These are phyloP conservation scores for Gnathonemus echidnorhynchus DNA, from an alignment of 2,113 vertebrate genomes.

Conservation along the genomic window DNA sequence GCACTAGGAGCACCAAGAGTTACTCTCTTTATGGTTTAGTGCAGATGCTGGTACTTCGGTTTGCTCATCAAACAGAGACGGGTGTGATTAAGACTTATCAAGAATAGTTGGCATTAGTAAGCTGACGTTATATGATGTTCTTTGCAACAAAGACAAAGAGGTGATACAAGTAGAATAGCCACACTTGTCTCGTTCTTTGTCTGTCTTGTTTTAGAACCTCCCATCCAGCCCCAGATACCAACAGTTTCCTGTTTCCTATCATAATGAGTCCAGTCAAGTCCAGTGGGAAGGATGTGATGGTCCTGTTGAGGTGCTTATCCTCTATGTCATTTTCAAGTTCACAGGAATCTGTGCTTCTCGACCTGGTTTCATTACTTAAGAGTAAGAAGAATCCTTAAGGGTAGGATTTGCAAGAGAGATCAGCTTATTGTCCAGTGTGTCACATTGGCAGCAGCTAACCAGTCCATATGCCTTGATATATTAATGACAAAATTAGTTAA, in stretches of 20 bases:
- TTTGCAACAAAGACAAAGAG: background rate
- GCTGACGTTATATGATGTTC: background rate
- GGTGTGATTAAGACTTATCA: background rate
- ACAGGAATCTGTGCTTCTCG: background rate
- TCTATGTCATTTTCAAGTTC: background rate
- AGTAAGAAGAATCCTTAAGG: background rate
- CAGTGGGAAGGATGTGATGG: background rate
- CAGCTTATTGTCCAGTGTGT: background rate
- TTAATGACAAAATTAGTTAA: background rate
- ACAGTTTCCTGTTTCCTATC: background rate
- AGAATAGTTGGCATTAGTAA: background rate
- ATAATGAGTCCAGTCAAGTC: background rate
- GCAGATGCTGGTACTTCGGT: background rate
- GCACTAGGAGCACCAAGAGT: background rate
- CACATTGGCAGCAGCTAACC: background rate
- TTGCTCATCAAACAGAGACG: background rate
- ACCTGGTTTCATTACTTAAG: background rate
- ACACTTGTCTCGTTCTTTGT: background rate
- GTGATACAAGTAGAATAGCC: background rate
- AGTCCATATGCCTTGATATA: background rate
- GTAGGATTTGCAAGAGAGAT: background rate
- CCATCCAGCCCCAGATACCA: background rate
- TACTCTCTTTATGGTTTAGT: background rate
- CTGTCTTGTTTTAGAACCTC: background rate
- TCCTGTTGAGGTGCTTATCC: background rate